These are phyloP conservation scores for Selene dorsalis DNA, from an alignment of 2,797 vertebrate species.

Conservation along the genomic window DNA sequence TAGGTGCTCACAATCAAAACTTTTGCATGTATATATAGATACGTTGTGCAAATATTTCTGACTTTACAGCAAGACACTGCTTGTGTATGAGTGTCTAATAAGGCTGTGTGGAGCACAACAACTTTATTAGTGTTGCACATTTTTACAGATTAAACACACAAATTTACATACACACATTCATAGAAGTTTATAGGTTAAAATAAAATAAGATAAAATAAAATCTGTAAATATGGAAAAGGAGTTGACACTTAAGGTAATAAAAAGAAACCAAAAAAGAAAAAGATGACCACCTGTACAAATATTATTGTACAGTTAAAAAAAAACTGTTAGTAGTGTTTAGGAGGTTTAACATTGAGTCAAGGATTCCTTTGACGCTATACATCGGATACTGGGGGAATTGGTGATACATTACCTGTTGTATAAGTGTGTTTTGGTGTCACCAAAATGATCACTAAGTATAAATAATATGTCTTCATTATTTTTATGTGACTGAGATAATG, in stretches of 20 bases:
- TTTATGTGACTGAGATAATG: too few species aligned
- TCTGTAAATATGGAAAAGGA: neutral
- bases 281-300: neutral
- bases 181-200: neutral
- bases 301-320: neutral
- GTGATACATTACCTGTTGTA: too few species aligned
- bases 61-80: neutral
- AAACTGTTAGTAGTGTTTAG: neutral
- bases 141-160: neutral
- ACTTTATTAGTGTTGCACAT: neutral
- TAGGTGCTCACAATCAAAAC: too few species aligned
- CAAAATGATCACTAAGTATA: too few species aligned
- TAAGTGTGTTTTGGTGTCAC: too few species aligned
- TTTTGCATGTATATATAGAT: too few species aligned
- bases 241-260: neutral
- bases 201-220: neutral
- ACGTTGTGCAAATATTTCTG: too few species aligned
- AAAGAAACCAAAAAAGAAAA: neutral
- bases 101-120: neutral
- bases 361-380: neutral
- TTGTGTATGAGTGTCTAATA: neutral
- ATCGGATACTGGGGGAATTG: neutral
- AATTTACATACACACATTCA: slow-evolving; percentile 4
- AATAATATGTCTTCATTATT: too few species aligned
- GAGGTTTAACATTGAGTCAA: neutral